Evolutionary conservation across 1,140 invertebrate species (phyloP), one percentile per base, ranked within the genome.

Genomic region (Drosophila funebris): DNA sequence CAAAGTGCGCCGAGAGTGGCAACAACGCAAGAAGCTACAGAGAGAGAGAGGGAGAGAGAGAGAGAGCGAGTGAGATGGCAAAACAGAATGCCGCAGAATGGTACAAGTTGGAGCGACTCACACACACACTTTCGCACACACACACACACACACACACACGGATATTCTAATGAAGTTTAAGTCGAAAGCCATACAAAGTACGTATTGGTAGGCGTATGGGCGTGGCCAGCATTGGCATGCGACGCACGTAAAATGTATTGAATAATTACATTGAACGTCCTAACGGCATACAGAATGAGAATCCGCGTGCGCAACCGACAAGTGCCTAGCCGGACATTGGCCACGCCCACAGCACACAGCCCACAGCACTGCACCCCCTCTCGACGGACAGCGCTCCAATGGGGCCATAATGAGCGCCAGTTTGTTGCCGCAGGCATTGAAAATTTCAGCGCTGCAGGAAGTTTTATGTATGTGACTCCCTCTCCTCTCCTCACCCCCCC

Each of bases 211-310:
- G 37, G 46, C 39, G 31, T 13, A 44, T 22, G 66, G 82, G 82
- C 71, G 82, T 82, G 77, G 66, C 69, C 1, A 54, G 29, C 29
- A 37, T 81, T 72, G 67, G 64, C 68, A 83, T 89, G 66, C 83
- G 46, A 46, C 66, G 76, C 83, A 88, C 83, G 83, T 88, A 88
- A 89, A 89, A 84, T 89, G 83, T 88, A 88, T 88, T 88, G 83
- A 88, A 88, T 88, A 88, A 88, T 88, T 88, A 88, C 84, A 89
- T 79, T 83, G 76, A 61, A 36, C 58, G 41, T 68, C 68, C 84
- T 79, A 88, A 89, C 76, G 83, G 84, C 83, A 88, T 89, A 88
- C 83, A 41, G 77, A 88, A 88, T 88, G 75, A 11, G n/a, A n/a
- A n/a, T n/a, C n/a, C n/a, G n/a, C n/a, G n/a, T n/a, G n/a, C n/a